Conservation (phyloP, 2,797 vertebrate genomes). For the Lemur catta region DNA sequence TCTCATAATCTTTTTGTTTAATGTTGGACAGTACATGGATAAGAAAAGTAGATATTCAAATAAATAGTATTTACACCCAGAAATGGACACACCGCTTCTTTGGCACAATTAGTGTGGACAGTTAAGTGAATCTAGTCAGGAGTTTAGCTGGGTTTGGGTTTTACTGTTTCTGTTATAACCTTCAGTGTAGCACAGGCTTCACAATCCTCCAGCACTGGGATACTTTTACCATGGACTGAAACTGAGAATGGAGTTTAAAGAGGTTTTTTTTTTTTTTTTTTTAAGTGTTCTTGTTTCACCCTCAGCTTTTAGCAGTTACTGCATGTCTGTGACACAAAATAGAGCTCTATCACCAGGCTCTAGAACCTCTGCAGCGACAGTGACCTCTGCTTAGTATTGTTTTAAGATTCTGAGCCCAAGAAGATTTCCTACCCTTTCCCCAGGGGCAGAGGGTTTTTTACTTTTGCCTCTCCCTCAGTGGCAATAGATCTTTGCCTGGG, state of each 20-base stretch:
- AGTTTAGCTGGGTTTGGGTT: neutral
- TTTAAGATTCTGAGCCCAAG: neutral
- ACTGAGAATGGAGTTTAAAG: neutral
- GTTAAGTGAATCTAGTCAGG: neutral
- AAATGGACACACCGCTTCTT: neutral
- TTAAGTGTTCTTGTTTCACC: neutral
- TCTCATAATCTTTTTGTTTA: constrained; percentile 32
- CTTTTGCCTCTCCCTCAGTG: neutral
- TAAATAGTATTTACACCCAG: neutral
- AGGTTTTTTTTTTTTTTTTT: neutral
- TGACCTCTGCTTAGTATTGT: neutral
- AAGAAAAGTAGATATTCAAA: neutral
- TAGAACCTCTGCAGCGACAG: neutral
- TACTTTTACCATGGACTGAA: neutral
- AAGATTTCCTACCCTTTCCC: neutral
- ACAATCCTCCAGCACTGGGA: neutral
- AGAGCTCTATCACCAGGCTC: neutral
- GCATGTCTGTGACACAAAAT: neutral
- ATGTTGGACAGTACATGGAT: neutral
- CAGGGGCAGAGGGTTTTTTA: neutral
- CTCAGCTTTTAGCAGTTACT: neutral
- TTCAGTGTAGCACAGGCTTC: neutral
- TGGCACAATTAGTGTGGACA: neutral
- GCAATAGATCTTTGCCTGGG: neutral
- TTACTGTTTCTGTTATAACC: constrained; percentile 7